Conservation (phyloP, 2,113 vertebrate species). For the Limanda limanda region DNA sequence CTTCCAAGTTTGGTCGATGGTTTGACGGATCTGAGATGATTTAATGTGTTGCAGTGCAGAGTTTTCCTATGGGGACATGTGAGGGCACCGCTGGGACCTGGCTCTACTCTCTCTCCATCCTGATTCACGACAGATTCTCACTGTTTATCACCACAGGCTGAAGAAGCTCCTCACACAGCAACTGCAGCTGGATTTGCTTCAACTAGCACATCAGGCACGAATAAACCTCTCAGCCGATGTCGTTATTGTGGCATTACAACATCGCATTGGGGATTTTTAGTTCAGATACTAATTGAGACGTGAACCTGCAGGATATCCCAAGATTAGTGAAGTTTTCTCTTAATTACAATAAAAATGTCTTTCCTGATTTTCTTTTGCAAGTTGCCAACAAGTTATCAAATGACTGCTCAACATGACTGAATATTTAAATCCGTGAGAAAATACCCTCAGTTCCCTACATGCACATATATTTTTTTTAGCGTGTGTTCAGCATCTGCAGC, state of each 20-base stretch:
- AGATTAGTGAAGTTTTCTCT: neutral
- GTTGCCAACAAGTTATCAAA: neutral
- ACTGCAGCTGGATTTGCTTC: slow-evolving; percentile 28
- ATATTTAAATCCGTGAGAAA: neutral
- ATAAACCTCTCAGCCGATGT: slow-evolving; percentile 44
- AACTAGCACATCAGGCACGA: neutral
- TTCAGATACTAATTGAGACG: neutral
- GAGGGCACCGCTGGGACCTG: neutral
- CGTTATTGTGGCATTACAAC: neutral
- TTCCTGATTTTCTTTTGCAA: too few relatives aligned
- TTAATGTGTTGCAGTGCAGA: neutral
- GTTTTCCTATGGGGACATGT: neutral
- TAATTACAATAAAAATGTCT: neutral
- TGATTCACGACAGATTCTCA: neutral
- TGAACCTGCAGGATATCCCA: neutral
- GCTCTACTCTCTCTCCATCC: neutral
- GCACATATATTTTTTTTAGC: too few relatives aligned
- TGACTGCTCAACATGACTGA: neutral
- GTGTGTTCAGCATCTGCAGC: neutral
- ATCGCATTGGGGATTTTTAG: neutral
- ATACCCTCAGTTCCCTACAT: neutral
- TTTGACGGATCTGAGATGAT: neutral
- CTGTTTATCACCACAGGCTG: slow-evolving; percentile 1
- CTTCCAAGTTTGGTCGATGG: neutral
- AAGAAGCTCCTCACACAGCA: neutral